A percentile compares a stretch with the other conserved stretches of the same genome.
Evolutionary conservation across 2,888 invertebrate species (phyloP).

Genomic region (Nymphalis c-album): DNA sequence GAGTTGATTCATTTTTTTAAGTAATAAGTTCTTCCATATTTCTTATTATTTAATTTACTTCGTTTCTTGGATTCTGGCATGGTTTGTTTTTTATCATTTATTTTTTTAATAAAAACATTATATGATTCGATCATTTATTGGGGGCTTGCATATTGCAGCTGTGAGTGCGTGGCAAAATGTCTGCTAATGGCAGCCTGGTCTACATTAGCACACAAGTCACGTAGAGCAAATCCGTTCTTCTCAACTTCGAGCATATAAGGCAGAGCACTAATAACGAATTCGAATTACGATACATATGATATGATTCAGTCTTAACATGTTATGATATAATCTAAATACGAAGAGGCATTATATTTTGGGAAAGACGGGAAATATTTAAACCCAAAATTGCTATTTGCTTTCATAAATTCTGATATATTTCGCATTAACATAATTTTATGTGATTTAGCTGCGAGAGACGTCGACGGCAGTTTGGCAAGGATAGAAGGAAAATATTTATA

Average conservation of each 20-base stretch:
- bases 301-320: background rate
- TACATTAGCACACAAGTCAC: constrained; percentile 20
- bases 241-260: constrained; percentile 29
- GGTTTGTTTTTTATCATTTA: no score
- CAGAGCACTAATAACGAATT: constrained; percentile 20
- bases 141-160: background rate
- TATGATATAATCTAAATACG: background rate
- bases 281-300: constrained; percentile 1
- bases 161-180: background rate
- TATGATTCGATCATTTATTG: background rate
- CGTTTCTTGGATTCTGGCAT: no score
- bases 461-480: constrained; percentile 26
- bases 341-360: constrained; percentile 10
- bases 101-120: background rate
- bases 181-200: background rate
- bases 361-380: constrained; percentile 24
- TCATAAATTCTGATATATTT: constrained; percentile 30
- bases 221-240: constrained; percentile 32
- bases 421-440: constrained; percentile 33
- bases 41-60: no score
- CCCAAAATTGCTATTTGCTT: constrained; percentile 20
- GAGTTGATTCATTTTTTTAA: no score
- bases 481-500: constrained; percentile 24
- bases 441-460: constrained; percentile 23
- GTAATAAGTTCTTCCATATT: no score